Percentiles rank a stretch among this genome's conserved stretches.
These are phyloP conservation scores for Riptortus pedestris DNA, from an alignment of 1,140 invertebrate species.

Conservation along the genomic window DNA sequence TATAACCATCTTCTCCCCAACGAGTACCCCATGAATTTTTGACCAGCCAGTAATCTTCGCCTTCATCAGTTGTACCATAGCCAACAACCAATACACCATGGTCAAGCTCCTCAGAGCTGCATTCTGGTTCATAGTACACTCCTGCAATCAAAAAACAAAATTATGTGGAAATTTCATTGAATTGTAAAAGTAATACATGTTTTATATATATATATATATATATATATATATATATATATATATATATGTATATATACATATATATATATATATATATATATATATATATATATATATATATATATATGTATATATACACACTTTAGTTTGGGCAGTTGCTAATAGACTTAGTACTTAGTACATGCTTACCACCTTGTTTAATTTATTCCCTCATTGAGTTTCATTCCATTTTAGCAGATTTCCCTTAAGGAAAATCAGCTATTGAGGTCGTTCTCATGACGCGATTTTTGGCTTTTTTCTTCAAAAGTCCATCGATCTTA, in stretches of 20 bases:
- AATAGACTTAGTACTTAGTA: no score
- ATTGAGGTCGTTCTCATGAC: no score
- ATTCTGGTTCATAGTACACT: conserved; percentile 49
- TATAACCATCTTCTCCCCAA: conserved; percentile 47
- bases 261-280: not conserved
- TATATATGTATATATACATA: not conserved
- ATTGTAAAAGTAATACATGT: not conserved
- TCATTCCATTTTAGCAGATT: no score
- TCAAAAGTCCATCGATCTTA: no score
- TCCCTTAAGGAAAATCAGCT: no score
- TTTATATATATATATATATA: not conserved
- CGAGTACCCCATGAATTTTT: conserved; percentile 49
- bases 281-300: no score
- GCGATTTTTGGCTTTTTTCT: no score
- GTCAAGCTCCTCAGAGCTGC: conserved; percentile 47
- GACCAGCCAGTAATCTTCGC: conserved; percentile 68
- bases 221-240: not conserved
- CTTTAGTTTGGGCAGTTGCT: no score
- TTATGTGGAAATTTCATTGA: not conserved
- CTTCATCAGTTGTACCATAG: conserved; percentile 54
- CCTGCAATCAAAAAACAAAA: conserved; percentile 35
- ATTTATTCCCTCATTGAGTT: no score
- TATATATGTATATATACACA: no score
- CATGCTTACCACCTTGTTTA: no score
- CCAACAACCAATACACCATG: conserved; percentile 82